Base-by-base conservation (phyloP, 2,797 vertebrate species). In the Myotis myotis region DNA sequence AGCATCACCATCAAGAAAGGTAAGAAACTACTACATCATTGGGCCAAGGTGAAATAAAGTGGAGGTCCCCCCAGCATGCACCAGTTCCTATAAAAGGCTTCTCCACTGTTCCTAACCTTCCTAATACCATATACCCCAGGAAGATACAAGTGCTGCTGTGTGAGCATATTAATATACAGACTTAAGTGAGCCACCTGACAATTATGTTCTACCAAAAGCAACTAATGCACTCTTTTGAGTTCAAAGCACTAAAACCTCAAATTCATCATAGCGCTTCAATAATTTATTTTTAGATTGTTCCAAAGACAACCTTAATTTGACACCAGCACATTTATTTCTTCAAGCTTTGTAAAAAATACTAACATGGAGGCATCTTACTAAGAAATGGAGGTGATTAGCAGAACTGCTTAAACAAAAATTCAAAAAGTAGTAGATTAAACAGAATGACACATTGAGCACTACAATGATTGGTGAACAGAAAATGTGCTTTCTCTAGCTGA, bases 271-370 rank as follows among this genome's bases (percentile, higher is more conserved):
- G 68, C 4, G 11, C 66, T 49, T 92, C 62, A 76, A 62, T 88
- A 89, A 53, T 76, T 94, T 96, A 95, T 95, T 95, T 96, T 95
- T 88, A 91, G 83, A 72, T 51, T 62, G 30, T 38, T 82, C 75
- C 80, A 83, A 89, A 57, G 62, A 64, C 57, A 44, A 53, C 41
- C 78, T 94, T 87, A 91, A 94, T 89, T 89, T 87, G 84, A 88
- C 12, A 84, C 3, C 15, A 92, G 55, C 38, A 55, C 13, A 86
- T 71, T 90, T 60, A 64, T 66, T 72, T 89, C 70, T 76, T 92
- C 47, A 93, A 53, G n/a, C 17, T 89, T 36, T 88, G 33, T 16
- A 79, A 85, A 87, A 88, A 89, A 96, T 38, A 53, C 16, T 60
- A 85, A 92, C 82, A 92, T 38, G 17, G 71, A 81, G 30, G 53